Conservation (phyloP, 2,113 vertebrate species). For the Hydrochoerus hydrochaeris region DNA sequence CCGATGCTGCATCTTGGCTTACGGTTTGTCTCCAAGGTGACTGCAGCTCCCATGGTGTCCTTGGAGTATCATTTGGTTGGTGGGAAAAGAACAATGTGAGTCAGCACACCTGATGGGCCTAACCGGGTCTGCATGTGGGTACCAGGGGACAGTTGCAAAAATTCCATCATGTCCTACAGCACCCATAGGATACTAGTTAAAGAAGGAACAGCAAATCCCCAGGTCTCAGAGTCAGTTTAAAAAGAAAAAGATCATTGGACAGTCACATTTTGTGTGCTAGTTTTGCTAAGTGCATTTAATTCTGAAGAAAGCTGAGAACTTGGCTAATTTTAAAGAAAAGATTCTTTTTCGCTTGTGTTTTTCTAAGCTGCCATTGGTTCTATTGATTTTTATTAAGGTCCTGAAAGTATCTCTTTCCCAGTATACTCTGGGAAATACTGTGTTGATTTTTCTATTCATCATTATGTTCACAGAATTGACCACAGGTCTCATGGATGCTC, state of each 20-base stretch:
- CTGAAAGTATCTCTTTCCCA: background rate
- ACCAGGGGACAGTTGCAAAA: background rate
- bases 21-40: background rate
- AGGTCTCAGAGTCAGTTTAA: background rate
- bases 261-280: background rate
- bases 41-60: background rate
- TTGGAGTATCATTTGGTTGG: background rate
- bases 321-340: background rate
- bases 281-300: background rate
- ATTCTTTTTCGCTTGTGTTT: constrained; percentile 22
- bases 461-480: background rate
- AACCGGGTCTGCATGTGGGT: background rate
- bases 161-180: background rate
- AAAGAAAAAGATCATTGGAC: background rate
- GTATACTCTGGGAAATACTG: background rate
- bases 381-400: background rate
- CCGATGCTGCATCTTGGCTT: background rate
- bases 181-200: background rate
- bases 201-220: background rate
- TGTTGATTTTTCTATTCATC: background rate
- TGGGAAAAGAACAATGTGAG: background rate
- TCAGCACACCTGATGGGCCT: background rate
- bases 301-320: background rate
- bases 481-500: background rate
- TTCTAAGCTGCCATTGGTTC: background rate